These are phyloP conservation scores for Listrodromus nycthemerus DNA, from an alignment of 2,888 invertebrate species.

Conservation along the genomic window DNA sequence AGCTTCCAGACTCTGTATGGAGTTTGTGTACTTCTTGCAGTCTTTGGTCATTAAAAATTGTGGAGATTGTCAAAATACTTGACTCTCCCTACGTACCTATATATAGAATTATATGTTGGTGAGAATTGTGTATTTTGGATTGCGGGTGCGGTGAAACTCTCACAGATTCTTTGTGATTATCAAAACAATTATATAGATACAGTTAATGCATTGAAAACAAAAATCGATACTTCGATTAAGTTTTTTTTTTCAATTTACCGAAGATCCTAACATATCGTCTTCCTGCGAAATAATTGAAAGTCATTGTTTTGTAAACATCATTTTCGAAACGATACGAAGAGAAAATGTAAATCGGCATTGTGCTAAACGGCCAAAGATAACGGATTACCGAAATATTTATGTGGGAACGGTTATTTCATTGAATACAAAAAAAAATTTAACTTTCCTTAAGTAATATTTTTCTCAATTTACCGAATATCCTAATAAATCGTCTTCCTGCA, in stretches of 20 bases:
- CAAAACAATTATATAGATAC: conserved; percentile 14
- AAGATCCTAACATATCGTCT: conserved; percentile 36
- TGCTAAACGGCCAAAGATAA: conserved; percentile 3
- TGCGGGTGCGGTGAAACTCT: conserved; percentile 54
- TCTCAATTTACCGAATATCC: conserved; percentile 3
- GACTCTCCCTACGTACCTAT: conserved; percentile 12
- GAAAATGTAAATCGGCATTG: background rate
- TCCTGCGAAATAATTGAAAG: conserved; percentile 9
- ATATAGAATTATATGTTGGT: conserved; percentile 5
- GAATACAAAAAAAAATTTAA: background rate
- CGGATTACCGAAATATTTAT: conserved; percentile 3
- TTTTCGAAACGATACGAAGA: too few relatives aligned
- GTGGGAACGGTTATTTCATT: background rate
- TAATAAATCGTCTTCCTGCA: conserved; percentile 41
- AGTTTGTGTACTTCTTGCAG: background rate
- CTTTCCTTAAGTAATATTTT: conserved; percentile 20
- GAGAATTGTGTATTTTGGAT: conserved; percentile 38
- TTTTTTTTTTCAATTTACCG: conserved; percentile 26
- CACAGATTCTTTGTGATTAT: conserved; percentile 5
- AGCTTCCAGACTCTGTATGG: background rate
- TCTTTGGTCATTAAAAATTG: background rate
- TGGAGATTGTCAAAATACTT: background rate
- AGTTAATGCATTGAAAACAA: background rate
- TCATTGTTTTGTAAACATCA: too few relatives aligned
- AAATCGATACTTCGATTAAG: background rate